Evolutionary conservation across 2,113 vertebrate genomes (phyloP), one percentile per base, ranked within the genome.

Genomic region (Garra rufa): DNA sequence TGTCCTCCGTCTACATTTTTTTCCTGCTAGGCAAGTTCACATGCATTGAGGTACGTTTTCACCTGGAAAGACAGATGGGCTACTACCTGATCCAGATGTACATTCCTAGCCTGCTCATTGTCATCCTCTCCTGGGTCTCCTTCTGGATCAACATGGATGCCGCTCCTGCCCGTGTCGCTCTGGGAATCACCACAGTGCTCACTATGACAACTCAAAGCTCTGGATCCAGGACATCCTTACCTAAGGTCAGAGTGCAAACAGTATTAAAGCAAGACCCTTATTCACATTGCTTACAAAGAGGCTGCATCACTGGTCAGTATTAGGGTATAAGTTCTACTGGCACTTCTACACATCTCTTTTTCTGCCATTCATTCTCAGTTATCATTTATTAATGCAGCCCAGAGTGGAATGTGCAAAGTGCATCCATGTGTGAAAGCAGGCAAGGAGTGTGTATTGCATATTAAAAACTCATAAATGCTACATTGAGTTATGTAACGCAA

Each of bases 71-170:
- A 38, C 98, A 99, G 90, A 99, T 99, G 98, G 98, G 98, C 38
- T 99, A 99, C 92, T 99, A 99, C 90, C 95, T 99, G 88, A 99
- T 99, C 93, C 98, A 99, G 94, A 99, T 97, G 96, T 97, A 97
- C 89, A 97, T 97, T 44, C 96, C 96, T 0, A 96, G 96, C 76
- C 95, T 97, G 46, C 89, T 97, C 87, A 97, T 97, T 0, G 96
- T 97, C 81, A 97, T 99, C 78, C 95, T 99, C 0, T 99, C 97
- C 78, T 99, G 98, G 98, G 98, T 99, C 41, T 99, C 98, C 0
- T 97, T 97, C 91, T 97, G 96, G 96, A 97, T 97, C 89, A 97
- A 97, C 43, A 97, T 97, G 96, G 96, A 97, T 43, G 98, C 98
- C 11, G 98, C 98, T 10, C 98, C 98, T 0, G 98, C 98, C 77